phyloP scores from a whole-genome alignment of 2,888 invertebrate species.

The Allolobophora icterica region DNA sequence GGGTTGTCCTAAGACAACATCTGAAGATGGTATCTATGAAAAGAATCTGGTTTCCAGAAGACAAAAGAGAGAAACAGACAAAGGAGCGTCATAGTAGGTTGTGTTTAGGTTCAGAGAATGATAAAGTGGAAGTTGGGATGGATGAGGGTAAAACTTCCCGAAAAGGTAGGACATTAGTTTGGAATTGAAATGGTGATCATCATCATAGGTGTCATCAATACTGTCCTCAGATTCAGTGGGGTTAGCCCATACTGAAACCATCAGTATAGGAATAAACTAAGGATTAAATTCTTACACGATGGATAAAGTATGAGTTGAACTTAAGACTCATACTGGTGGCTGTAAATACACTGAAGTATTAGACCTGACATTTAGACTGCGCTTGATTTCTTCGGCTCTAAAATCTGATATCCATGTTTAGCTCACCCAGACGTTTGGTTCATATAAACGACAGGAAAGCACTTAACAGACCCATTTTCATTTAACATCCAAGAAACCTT shows the following conservation, averaged over 20 bases:
- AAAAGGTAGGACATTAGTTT: too few relatives aligned
- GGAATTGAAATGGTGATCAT: neutral
- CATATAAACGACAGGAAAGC: neutral
- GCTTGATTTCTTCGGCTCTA: neutral
- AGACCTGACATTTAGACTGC: neutral
- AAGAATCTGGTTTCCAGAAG: too few relatives aligned
- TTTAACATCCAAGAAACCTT: neutral
- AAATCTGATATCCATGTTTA: neutral
- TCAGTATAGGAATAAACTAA: too few relatives aligned
- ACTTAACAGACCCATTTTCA: neutral
- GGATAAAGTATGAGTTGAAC: neutral
- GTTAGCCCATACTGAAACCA: too few relatives aligned
- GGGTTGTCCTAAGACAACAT: too few relatives aligned
- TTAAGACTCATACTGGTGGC: neutral
- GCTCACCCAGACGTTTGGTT: neutral
- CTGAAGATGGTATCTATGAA: too few relatives aligned
- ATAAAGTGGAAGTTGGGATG: too few relatives aligned
- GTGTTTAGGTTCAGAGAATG: too few relatives aligned
- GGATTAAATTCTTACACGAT: too few relatives aligned
- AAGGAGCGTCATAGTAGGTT: too few relatives aligned
- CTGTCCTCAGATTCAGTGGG: neutral
- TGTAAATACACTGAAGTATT: neutral
- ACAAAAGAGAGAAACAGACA: too few relatives aligned
- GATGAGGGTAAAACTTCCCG: too few relatives aligned
- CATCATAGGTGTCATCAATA: neutral